phyloP scores from a whole-genome alignment of 2,113 vertebrate genomes.

The Meles meles region DNA sequence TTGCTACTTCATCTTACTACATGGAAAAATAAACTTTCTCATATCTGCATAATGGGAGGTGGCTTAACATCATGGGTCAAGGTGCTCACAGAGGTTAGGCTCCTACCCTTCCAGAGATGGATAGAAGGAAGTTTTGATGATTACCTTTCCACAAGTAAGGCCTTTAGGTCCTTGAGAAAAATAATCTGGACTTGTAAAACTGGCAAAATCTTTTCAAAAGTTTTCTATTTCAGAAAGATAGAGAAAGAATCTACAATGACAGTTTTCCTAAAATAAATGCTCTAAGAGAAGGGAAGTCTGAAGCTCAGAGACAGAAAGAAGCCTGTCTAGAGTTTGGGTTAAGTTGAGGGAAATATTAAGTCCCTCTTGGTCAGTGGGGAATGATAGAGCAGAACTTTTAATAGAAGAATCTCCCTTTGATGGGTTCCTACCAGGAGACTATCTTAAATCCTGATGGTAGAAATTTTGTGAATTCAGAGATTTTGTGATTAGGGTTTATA shows the following conservation, averaged over 20 bases:
- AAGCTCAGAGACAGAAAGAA: neutral
- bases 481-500: neutral
- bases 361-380: neutral
- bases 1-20: neutral
- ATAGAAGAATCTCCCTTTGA: neutral
- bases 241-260: neutral
- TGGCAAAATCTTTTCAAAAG: neutral
- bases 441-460: neutral
- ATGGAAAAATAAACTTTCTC: neutral
- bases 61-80: neutral
- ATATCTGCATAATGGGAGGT: neutral
- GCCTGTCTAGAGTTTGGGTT: neutral
- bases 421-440: neutral
- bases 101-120: neutral
- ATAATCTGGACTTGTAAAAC: neutral
- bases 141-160: neutral
- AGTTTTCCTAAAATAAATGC: neutral
- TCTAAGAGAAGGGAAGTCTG: neutral
- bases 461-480: neutral
- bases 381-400: neutral
- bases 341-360: neutral
- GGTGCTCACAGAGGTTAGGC: neutral
- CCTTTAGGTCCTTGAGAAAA: neutral
- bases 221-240: neutral
- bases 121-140: neutral